Evolutionary conservation across 1,140 invertebrate species (phyloP), one percentile per base, ranked within the genome.

Genomic region (Drosophila lacteicornis): DNA sequence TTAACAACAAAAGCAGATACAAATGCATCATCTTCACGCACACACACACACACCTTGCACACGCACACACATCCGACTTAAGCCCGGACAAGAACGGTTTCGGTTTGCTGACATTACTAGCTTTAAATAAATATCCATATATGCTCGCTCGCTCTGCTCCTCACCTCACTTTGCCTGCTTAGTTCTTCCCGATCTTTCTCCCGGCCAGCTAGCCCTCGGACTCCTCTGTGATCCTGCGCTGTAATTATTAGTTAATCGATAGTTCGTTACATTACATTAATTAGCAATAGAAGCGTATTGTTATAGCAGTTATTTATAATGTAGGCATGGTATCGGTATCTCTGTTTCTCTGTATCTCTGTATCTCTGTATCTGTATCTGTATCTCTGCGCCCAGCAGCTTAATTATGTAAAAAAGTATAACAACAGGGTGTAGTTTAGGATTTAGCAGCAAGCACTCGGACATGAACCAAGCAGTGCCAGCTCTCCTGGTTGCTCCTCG

Each of bases 251-350:
- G 75, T 47, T 79, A 49, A 38, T 60, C 57, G 42, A 47, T 74
- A 51, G 66, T 67, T 62, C 56, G 50, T 62, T 75, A 82, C 62
- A 65, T 63, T 79, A 82, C 63, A 68, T 63, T 75, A 68, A 53
- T 77, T 76, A 76, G 74, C 74, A 76, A 76, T 67, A 76, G 47
- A 67, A 76, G 74, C 73, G 74, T 76, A 67, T 76, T 57, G 61
- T 66, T 59, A 78, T 78, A 60, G 65, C 62, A 76, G 50, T 65
- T 56, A 47, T 75, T 56, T 58, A 50, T 73, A 73, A 69, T 70
- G 69, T 49, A 49, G 68, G 53, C 51, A 53, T 55, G 30, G 45
- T 51, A 73, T 73, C 56, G 40, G 47, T 80, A 49, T 69, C 40
- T 55, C 51, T 2, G 17, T 51, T 19, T 17, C 36, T 38, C 49